A percentile compares a stretch with the other conserved stretches of the same genome.
phyloP scores from a whole-genome alignment of 2,113 vertebrate species.

The Epinephelus cyanopodus region DNA sequence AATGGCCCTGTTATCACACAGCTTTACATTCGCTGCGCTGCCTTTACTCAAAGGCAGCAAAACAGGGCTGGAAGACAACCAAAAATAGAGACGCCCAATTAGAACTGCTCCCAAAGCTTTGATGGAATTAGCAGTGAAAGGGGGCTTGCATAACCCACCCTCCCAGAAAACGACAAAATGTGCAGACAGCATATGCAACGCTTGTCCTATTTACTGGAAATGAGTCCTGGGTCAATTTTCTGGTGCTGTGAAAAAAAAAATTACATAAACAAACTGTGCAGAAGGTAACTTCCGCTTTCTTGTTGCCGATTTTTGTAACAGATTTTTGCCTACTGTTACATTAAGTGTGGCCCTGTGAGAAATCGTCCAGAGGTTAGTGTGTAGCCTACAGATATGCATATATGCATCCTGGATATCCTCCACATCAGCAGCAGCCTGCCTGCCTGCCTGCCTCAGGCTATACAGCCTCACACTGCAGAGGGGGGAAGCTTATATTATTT shows the following conservation, averaged over 20 bases:
- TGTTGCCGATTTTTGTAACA: conserved; percentile 6
- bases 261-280: conserved; percentile 43
- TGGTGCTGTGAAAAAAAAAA: conserved; percentile 36
- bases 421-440: conserved; percentile 52
- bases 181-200: conserved; percentile 77
- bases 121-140: conserved; percentile 83
- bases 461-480: conserved; percentile 37
- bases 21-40: conserved; percentile 78
- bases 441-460: conserved; percentile 45
- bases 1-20: conserved; percentile 80
- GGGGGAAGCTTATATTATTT: conserved; percentile 37
- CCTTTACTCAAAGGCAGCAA: conserved; percentile 78
- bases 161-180: conserved; percentile 69
- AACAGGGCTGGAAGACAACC: conserved; percentile 80
- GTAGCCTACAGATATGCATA: conserved; percentile 33
- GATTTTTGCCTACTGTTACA: conserved; percentile 16
- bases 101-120: conserved; percentile 82
- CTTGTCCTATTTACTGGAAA: conserved; percentile 80
- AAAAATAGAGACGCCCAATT: conserved; percentile 84
- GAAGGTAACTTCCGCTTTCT: conserved; percentile 33
- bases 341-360: conserved; percentile 26
- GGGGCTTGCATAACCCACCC: conserved; percentile 80
- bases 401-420: conserved; percentile 32
- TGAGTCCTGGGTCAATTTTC: conserved; percentile 73
- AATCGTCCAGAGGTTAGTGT: conserved; percentile 16